These are phyloP conservation scores for Pollenia amentaria DNA, from an alignment of 2,888 invertebrate species.

Conservation along the genomic window DNA sequence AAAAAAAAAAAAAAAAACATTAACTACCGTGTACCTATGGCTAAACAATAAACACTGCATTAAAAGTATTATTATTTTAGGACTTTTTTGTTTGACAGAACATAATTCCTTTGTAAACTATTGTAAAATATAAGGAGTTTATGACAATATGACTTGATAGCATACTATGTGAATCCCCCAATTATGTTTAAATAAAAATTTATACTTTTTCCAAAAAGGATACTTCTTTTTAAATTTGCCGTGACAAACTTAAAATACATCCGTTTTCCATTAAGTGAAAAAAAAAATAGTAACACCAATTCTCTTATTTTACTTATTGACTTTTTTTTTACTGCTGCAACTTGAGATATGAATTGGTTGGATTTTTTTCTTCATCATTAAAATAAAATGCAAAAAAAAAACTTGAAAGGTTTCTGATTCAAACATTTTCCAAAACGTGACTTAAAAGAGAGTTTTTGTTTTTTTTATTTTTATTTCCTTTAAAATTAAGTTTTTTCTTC, in stretches of 20 bases:
- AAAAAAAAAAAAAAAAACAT: too few relatives aligned
- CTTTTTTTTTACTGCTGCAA: slow-evolving; percentile 50
- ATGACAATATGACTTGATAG: too few relatives aligned
- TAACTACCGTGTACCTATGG: too few relatives aligned
- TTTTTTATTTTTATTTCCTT: background rate
- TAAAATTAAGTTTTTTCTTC: slow-evolving; percentile 18
- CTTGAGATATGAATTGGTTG: slow-evolving; percentile 40
- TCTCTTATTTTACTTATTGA: slow-evolving; percentile 49
- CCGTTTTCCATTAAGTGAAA: slow-evolving; percentile 18
- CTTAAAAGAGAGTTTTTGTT: slow-evolving; percentile 36
- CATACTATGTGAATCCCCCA: too few relatives aligned
- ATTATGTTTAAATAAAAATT: too few relatives aligned
- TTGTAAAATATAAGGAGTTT: too few relatives aligned
- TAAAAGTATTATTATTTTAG: too few relatives aligned
- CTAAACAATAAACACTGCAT: too few relatives aligned
- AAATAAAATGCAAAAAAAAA: slow-evolving; percentile 26
- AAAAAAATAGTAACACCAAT: slow-evolving; percentile 1
- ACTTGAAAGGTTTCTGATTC: slow-evolving; percentile 17
- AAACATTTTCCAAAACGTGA: slow-evolving; percentile 57
- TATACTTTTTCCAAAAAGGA: too few relatives aligned
- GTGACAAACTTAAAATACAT: slow-evolving; percentile 27
- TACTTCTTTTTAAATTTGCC: background rate
- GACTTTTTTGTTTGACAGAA: too few relatives aligned
- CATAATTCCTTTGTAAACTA: too few relatives aligned
- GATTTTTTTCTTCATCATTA: background rate